These are phyloP conservation scores for Chiroxiphia lanceolata DNA, from an alignment of 2,797 vertebrate species.

Conservation along the genomic window DNA sequence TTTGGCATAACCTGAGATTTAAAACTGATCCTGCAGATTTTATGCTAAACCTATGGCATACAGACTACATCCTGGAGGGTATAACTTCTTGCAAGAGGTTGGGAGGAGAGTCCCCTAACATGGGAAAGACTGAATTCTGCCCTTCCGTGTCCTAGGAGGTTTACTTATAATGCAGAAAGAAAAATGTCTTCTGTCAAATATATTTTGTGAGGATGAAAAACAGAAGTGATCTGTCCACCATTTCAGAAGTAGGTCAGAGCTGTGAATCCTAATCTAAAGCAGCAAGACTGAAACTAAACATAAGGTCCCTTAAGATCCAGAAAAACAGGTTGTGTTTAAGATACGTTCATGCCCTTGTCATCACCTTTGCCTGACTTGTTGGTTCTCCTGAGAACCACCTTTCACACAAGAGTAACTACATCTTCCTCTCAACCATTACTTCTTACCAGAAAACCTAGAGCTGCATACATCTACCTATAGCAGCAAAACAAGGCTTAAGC, in stretches of 20 bases:
- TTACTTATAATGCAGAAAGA: not conserved
- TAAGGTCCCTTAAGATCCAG: not conserved
- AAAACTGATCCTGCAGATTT: not conserved
- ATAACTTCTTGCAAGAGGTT: not conserved
- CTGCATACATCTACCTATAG: not conserved
- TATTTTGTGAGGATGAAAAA: not conserved
- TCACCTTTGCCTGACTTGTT: not conserved
- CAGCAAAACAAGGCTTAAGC: not conserved
- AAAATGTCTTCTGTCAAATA: not conserved
- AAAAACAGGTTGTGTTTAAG: not conserved
- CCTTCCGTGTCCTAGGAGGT: not conserved
- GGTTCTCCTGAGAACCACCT: not conserved
- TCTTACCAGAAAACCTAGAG: not conserved
- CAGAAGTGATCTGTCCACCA: not conserved
- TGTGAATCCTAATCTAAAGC: constrained; percentile 23
- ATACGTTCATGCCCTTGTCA: not conserved
- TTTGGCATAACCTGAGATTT: not conserved
- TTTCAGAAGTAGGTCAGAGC: constrained; percentile 4
- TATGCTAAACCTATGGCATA: not conserved
- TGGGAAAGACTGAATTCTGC: not conserved
- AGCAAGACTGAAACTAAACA: not conserved
- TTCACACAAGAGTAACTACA: not conserved
- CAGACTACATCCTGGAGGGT: not conserved
- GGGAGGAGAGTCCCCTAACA: not conserved
- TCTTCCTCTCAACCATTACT: not conserved